phyloP scores from a whole-genome alignment of 2,113 vertebrate genomes.

The Gymnocephalus cernua region DNA sequence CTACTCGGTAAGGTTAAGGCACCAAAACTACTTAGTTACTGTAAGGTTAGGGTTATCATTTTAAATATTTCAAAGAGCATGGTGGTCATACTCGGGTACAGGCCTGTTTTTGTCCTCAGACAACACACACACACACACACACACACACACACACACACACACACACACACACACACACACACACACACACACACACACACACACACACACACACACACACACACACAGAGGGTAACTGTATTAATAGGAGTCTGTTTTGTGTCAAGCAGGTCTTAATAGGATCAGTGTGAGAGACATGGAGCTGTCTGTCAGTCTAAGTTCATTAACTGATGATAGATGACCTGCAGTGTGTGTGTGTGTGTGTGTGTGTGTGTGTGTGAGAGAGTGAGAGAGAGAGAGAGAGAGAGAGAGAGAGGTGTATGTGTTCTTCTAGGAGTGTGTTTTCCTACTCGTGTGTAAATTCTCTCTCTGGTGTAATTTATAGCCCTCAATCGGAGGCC shows the following conservation, averaged over 20 bases:
- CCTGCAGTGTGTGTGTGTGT: constrained; percentile 50
- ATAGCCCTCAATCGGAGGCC: constrained; percentile 77
- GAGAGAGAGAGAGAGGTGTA: constrained; percentile 16
- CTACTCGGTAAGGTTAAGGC: too few relatives aligned
- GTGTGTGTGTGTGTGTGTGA: constrained; percentile 41
- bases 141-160: constrained; percentile 37
- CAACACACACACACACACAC: constrained; percentile 36
- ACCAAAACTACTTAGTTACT: too few relatives aligned
- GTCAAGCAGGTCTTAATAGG: constrained; percentile 94
- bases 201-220: constrained; percentile 41
- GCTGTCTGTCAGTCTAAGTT: constrained; percentile 97
- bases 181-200: constrained; percentile 45
- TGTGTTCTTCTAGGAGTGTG: constrained; percentile 41
- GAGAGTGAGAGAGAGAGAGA: constrained; percentile 1
- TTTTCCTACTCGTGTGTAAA: constrained; percentile 61
- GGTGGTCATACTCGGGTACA: constrained; percentile 31
- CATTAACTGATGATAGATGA: constrained; percentile 93
- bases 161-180: constrained; percentile 27
- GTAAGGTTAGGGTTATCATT: neutral
- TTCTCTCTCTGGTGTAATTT: constrained; percentile 73
- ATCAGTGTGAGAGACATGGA: constrained; percentile 94
- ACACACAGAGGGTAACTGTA: constrained; percentile 85
- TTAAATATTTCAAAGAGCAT: constrained; percentile 22
- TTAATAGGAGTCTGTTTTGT: constrained; percentile 94
- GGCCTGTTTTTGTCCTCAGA: constrained; percentile 62